Evolutionary conservation across 1,140 invertebrate species (phyloP), one percentile per base, ranked within the genome.

Genomic region (Drosophila grimshawi): DNA sequence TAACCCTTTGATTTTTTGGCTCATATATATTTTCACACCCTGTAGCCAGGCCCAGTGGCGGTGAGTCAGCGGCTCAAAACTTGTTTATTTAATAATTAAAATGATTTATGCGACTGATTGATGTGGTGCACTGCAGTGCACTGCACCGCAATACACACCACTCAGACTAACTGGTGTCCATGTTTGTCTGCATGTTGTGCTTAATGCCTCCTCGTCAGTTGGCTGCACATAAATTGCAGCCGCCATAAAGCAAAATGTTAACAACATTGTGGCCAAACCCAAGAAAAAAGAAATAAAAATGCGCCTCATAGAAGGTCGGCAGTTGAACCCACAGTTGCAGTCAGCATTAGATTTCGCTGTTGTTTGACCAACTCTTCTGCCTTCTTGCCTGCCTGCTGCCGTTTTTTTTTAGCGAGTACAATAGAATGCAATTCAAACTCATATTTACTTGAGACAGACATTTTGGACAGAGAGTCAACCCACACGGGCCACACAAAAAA

Each of bases 71-170:
- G 52, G 53, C 56, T 49, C 39, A 33, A 51, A 80, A 81, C 78
- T 86, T 89, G 86, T 86, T 90, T 90, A 80, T 90, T 90, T 90
- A 90, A 86, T 90, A 90, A 89, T 89, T 89, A 89, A 90, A 86
- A 81, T 89, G 86, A 89, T 90, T 89, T 89, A 90, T 89, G 86
- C 62, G 81, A 73, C 81, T 85, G 81, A 85, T 85, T 85, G 81
- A 85, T 85, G 81, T 66, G 64, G 77, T 55, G 35, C n/a, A 48
- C 19, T 60, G 41, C 49, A 37, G 32, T 46, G 53, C 37, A 70
- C 49, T 70, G 45, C 61, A 76, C 63, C 35, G 49, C 65, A 68
- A 60, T 81, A 46, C 79, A 64, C 60, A 66, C 70, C 45, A 52
- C 2, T 43, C 19, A 51, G 46, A 72, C 60, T 60, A 72, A 65